Evolutionary conservation across 2,888 invertebrate genomes (phyloP), one percentile per base, ranked within the genome.

Genomic region (Pedicia rivosa): DNA sequence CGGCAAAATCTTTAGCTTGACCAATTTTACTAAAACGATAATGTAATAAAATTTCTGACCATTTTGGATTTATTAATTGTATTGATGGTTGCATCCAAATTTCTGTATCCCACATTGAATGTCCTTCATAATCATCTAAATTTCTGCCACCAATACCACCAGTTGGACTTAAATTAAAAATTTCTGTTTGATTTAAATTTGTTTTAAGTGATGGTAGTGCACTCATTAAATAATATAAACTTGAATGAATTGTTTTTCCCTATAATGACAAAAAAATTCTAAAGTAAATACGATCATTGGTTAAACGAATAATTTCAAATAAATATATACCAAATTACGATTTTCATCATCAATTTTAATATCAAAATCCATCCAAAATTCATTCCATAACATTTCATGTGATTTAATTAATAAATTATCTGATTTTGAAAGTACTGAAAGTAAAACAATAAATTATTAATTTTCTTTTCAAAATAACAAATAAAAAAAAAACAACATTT

Each of bases 101-200:
- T 51, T 73, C 73, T 0, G 72, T 71, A 43, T 73, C 73, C 72
- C 72, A 72, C 50, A 72, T 70, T 44, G 66, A 71, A 47, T 73
- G 73, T 10, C 73, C 73, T 63, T 60, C 41, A 40, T 62, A 63
- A 40, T 62, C 63, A 10, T 49, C 50, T 6, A 55, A 45, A 37
- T 55, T 47, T 5, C 53, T 54, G 19, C 44, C 47, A 9, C 68
- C 67, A 38, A 68, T 62, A 0, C 69, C 69, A 0, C 73, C 70
- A 0, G 67, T 66, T 1, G 73, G 72, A 47, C 72, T 72, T 5
- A 72, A 55, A 0, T 72, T 72, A 36, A 53, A 71, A 49, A 58
- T 73, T 1, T 56, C 50, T 14, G 57, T 62, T 2, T 57, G 53
- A 0, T 58, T 56, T 33, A 67, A 66, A 45, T 65, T 56, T 0